Evolutionary conservation across 2,888 invertebrate species (phyloP).

Genomic region (Ormia ochracea): DNA sequence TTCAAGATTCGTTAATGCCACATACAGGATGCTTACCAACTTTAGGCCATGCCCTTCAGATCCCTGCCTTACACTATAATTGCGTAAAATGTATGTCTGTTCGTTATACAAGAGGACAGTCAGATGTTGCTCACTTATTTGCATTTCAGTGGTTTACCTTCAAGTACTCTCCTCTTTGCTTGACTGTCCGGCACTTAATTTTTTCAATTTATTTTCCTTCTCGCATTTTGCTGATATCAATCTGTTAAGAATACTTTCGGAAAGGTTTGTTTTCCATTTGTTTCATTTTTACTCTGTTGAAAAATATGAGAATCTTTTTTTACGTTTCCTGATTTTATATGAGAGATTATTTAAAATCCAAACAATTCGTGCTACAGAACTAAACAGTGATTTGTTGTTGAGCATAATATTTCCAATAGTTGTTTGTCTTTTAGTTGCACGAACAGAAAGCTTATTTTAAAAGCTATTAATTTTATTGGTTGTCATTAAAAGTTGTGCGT

Average conservation of each 20-base stretch:
- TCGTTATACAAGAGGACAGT: slow-evolving; percentile 6
- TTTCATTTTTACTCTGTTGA: slow-evolving; percentile 62
- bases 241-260: slow-evolving; percentile 72
- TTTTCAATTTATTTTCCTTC: background rate
- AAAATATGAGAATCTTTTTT: slow-evolving; percentile 51
- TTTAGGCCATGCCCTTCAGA: too few relatives aligned
- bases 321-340: background rate
- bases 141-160: slow-evolving; percentile 37
- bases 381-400: slow-evolving; percentile 51
- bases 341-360: slow-evolving; percentile 9
- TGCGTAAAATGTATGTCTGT: background rate
- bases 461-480: slow-evolving; percentile 48
- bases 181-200: slow-evolving; percentile 19
- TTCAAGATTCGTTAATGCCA: too few relatives aligned
- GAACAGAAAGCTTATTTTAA: slow-evolving; percentile 45
- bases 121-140: slow-evolving; percentile 40
- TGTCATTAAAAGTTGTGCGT: background rate
- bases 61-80: background rate
- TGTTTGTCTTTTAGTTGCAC: background rate
- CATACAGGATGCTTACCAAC: too few relatives aligned
- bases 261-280: slow-evolving; percentile 55
- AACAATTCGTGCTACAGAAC: slow-evolving; percentile 1
- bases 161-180: background rate
- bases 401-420: slow-evolving; percentile 7
- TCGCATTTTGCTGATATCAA: slow-evolving; percentile 68